Percentiles rank a stretch among this genome's conserved stretches.
Conservation (phyloP, 2,113 vertebrate species). For the Lophius piscatorius region DNA sequence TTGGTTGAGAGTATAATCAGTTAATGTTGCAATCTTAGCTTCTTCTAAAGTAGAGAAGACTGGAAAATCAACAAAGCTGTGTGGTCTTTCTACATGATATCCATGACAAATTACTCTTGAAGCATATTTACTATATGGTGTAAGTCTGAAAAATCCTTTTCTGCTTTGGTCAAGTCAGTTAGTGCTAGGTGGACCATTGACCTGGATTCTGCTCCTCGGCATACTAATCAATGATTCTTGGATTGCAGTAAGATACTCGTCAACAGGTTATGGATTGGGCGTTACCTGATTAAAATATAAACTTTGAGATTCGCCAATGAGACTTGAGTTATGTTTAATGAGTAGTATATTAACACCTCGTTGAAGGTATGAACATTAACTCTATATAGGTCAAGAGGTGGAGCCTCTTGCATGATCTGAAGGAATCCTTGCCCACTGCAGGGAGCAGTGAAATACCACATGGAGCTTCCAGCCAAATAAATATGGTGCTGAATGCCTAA, state of each 20-base stretch:
- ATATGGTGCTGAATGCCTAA: slow-evolving; percentile 47
- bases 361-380: not conserved
- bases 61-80: not conserved
- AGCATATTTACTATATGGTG: slow-evolving; percentile 17
- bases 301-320: not conserved
- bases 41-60: not conserved
- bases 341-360: slow-evolving; percentile 3
- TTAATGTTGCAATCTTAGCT: not conserved
- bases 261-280: not conserved
- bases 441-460: slow-evolving; percentile 58
- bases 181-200: slow-evolving; percentile 33
- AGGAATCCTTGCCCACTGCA: slow-evolving; percentile 33
- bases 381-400: slow-evolving; percentile 63
- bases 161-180: slow-evolving; percentile 11
- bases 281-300: slow-evolving; percentile 1
- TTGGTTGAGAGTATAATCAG: not conserved
- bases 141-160: slow-evolving; percentile 8
- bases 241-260: slow-evolving; percentile 35
- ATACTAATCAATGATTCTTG: slow-evolving; percentile 32
- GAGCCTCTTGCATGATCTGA: slow-evolving; percentile 42
- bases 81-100: not conserved
- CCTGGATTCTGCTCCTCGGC: slow-evolving; percentile 43
- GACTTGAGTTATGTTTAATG: slow-evolving; percentile 11
- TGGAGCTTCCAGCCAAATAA: slow-evolving; percentile 44
- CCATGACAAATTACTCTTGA: not conserved